Evolutionary conservation across 2,113 vertebrate species (phyloP).

Genomic region (Pygathrix nemaeus): DNA sequence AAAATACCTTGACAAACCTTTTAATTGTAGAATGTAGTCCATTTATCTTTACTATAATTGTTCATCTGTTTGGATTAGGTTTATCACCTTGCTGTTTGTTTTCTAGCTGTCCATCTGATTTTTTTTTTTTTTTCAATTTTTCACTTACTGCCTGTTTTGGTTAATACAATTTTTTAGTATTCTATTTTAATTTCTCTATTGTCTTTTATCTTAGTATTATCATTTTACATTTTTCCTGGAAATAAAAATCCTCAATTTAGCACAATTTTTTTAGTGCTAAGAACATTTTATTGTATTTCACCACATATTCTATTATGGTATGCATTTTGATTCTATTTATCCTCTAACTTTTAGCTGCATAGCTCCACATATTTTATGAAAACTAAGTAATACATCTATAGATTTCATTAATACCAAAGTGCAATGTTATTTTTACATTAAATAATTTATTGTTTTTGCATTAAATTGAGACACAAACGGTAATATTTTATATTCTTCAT

Average conservation of each 20-base stretch:
- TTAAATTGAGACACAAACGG: neutral
- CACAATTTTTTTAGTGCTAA: neutral
- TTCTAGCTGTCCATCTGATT: neutral
- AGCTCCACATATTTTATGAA: neutral
- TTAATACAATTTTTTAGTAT: neutral
- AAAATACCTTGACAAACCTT: neutral
- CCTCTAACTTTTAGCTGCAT: neutral
- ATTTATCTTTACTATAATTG: neutral
- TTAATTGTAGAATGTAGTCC: neutral
- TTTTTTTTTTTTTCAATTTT: neutral
- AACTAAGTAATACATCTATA: neutral
- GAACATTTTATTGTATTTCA: neutral
- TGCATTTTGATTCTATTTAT: neutral
- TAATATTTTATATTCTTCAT: neutral
- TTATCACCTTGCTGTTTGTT: neutral
- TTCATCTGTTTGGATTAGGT: neutral
- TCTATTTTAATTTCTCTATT: neutral
- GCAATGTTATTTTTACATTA: neutral
- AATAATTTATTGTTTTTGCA: neutral
- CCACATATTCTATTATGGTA: neutral
- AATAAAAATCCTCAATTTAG: neutral
- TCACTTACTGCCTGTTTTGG: neutral
- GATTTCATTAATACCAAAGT: slow-evolving; percentile 16
- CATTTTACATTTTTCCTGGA: neutral
- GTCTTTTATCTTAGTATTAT: neutral